A percentile compares a stretch with the other conserved stretches of the same genome.
Evolutionary conservation across 2,888 invertebrate genomes (phyloP).

Genomic region (Orthosia incerta): DNA sequence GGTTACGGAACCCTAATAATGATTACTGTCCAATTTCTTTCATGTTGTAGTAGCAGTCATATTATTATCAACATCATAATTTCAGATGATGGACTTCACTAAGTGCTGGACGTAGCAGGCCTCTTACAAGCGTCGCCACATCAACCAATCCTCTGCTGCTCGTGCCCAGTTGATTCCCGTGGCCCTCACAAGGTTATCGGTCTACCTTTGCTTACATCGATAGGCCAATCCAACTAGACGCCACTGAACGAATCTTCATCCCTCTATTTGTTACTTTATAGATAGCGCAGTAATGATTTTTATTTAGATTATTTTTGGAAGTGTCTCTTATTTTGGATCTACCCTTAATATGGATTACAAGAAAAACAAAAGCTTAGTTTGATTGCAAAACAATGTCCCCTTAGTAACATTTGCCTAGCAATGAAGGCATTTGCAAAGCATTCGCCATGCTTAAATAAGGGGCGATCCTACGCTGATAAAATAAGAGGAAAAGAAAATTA

Average conservation of each 20-base stretch:
- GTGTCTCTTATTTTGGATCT: neutral
- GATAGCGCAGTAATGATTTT: too few relatives aligned
- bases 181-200: too few relatives aligned
- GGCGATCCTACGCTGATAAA: conserved; percentile 32
- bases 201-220: too few relatives aligned
- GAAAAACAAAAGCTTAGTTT: neutral
- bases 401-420: neutral
- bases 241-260: too few relatives aligned
- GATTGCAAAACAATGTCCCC: neutral
- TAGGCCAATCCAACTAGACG: too few relatives aligned
- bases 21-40: neutral
- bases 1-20: too few relatives aligned
- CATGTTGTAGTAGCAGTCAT: too few relatives aligned
- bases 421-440: neutral
- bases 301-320: neutral
- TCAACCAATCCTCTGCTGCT: too few relatives aligned
- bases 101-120: too few relatives aligned
- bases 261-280: neutral
- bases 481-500: conserved; percentile 28
- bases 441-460: conserved; percentile 5
- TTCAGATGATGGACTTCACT: neutral
- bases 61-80: neutral
- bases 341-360: neutral
- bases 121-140: too few relatives aligned
- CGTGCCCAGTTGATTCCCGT: too few relatives aligned